A percentile compares a stretch with the other conserved stretches of the same genome.
Evolutionary conservation across 2,888 invertebrate species (phyloP).

Genomic region (Orthonevra nobilis): DNA sequence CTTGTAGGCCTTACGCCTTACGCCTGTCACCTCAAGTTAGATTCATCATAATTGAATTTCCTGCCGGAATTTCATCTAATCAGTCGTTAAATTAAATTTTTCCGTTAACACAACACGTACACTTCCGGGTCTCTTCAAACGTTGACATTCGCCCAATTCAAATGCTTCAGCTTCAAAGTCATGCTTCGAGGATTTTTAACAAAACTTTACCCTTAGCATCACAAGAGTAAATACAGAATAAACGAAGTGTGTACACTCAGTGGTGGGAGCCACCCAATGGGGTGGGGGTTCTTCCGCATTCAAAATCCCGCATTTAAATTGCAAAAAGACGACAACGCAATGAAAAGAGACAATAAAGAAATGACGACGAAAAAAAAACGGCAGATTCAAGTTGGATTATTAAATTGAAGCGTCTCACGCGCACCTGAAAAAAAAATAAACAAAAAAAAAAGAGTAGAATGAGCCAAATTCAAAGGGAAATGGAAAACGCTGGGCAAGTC

Average conservation of each 20-base stretch:
- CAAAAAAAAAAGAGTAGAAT: neutral
- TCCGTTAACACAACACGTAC: constrained; percentile 53
- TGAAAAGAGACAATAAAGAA: constrained; percentile 58
- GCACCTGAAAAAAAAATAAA: constrained; percentile 51
- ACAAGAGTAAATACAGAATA: constrained; percentile 44
- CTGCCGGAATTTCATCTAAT: constrained; percentile 48
- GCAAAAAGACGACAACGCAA: constrained; percentile 47
- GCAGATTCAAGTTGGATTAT: constrained; percentile 57
- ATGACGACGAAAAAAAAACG: constrained; percentile 36
- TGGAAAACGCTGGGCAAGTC: constrained; percentile 24
- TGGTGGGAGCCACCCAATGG: too few relatives aligned
- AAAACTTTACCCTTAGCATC: constrained; percentile 43
- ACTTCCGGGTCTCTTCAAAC: constrained; percentile 45
- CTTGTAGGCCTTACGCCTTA: constrained; percentile 11
- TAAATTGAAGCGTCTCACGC: constrained; percentile 63
- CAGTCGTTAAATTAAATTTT: constrained; percentile 54
- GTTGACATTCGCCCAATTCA: constrained; percentile 54
- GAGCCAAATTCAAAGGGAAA: constrained; percentile 4
- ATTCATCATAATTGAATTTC: constrained; percentile 59
- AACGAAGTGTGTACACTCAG: constrained; percentile 53
- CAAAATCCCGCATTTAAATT: constrained; percentile 61
- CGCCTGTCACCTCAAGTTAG: constrained; percentile 32
- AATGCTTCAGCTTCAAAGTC: constrained; percentile 29
- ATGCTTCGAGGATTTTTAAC: constrained; percentile 28
- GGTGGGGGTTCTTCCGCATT: constrained; percentile 18